Percentiles rank a stretch among this genome's conserved stretches.
Evolutionary conservation across 2,797 vertebrate genomes (phyloP).

Genomic region (Pangasius macronema): DNA sequence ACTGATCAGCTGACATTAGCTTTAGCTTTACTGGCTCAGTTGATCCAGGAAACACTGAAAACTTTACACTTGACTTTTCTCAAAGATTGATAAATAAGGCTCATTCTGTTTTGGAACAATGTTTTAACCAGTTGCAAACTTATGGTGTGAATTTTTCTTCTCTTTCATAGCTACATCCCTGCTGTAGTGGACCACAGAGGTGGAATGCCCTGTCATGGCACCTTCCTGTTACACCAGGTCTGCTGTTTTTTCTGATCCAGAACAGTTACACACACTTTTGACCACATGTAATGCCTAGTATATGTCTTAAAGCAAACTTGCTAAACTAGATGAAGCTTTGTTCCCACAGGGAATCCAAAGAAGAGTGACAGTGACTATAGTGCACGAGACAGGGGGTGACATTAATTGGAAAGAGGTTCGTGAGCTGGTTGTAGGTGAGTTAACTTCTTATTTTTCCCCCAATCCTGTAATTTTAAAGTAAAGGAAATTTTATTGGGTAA

Average conservation of each 20-base stretch:
- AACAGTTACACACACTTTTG: neutral
- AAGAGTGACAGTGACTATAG: constrained; percentile 89
- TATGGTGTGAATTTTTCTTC: constrained; percentile 47
- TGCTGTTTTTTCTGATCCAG: neutral
- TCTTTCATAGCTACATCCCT: constrained; percentile 86
- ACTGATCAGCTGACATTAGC: neutral
- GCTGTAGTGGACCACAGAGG: constrained; percentile 94
- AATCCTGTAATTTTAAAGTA: neutral
- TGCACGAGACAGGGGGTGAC: constrained; percentile 90
- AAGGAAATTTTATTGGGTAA: neutral
- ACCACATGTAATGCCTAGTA: neutral
- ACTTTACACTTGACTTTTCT: neutral
- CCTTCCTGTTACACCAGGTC: constrained; percentile 96
- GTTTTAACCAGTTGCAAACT: neutral
- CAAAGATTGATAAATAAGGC: neutral
- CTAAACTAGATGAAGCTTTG: neutral
- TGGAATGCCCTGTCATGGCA: constrained; percentile 94
- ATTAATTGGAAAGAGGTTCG: constrained; percentile 93
- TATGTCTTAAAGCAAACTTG: neutral
- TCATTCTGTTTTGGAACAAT: neutral
- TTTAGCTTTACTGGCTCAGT: neutral
- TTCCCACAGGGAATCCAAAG: constrained; percentile 90
- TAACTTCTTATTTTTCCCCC: neutral
- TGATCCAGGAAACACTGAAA: neutral
- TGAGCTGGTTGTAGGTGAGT: constrained; percentile 95